Base-by-base conservation (phyloP, 2,113 vertebrate species). In the Indicator maculatus region DNA sequence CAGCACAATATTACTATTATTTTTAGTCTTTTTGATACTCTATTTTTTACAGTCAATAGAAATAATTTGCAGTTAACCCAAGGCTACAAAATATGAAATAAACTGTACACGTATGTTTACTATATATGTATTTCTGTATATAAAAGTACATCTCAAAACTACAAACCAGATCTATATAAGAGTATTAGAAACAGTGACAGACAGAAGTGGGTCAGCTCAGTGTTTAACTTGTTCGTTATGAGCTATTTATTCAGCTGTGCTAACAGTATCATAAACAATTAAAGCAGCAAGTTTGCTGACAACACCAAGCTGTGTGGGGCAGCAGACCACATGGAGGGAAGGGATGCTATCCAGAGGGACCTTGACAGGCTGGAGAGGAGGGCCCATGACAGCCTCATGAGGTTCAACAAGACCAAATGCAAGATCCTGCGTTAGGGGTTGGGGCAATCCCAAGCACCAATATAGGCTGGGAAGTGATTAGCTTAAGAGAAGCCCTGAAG, bases 21-120 rank as follows among this genome's bases (percentile, higher is more conserved):
- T 45, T 19, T 18, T 16, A 30, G 8, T 23, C 3, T 45, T 72
- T 67, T 71, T 45, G 4, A 58, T 58, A 66, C 36, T 41, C n/a
- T 39, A 14, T 16, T 86, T 61, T 78, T 47, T 45, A n/a, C 4
- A 20, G 38, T 12, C 5, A 60, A 64, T 4, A 75, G 6, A 26
- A 38, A 36, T 36, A 36, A 36, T 55, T 2, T 75, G 89, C 47
- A 36, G 23, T 58, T 55, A 66, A 65, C 5, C 1, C 16, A 4
- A 59, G 60, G 18, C 50, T 55, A 53, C 1, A 20, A 87, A 83
- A 56, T 33, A 31, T 9, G 21, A 67, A 74, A 66, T 12, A 52
- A 71, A 31, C 7, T 3, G 3, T 18, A 24, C 1, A 9, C 0
- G 0, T 15, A 28, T 8, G 19, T 52, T 10, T 52, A 17, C 1